Evolutionary conservation across 2,113 vertebrate species (phyloP).

Genomic region (Mesoclemmys tuberculata): DNA sequence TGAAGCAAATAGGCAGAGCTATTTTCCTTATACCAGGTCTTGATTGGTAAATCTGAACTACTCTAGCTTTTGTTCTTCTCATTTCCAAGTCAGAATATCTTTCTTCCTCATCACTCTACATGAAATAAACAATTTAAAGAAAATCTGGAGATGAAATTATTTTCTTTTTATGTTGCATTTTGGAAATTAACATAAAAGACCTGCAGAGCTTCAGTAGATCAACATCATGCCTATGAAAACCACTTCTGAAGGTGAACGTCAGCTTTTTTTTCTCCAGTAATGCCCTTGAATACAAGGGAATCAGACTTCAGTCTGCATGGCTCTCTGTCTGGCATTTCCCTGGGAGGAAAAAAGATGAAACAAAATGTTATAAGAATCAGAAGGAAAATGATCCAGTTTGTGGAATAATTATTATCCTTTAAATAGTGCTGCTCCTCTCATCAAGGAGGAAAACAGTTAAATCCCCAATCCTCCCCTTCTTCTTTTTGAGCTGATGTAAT

Average conservation of each 20-base stretch:
- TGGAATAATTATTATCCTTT: neutral
- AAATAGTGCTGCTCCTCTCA: neutral
- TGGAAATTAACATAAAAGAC: neutral
- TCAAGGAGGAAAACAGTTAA: neutral
- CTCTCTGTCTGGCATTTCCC: neutral
- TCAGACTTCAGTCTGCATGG: neutral
- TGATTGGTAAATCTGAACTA: neutral
- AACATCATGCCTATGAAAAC: neutral
- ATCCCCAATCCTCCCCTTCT: neutral
- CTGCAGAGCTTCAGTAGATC: neutral
- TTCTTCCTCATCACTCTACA: neutral
- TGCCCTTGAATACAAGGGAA: neutral
- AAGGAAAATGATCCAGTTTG: neutral
- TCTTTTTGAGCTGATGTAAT: neutral
- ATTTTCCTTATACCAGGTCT: neutral
- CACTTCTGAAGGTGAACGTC: neutral
- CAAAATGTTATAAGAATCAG: neutral
- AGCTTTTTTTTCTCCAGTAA: neutral
- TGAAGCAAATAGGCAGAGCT: neutral
- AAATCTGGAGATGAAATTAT: neutral
- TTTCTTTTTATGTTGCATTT: constrained; percentile 17
- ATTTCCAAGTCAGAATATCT: neutral
- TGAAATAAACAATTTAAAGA: neutral
- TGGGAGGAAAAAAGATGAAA: neutral
- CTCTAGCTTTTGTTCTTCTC: neutral